A percentile compares a stretch with the other conserved stretches of the same genome.
Evolutionary conservation across 2,888 invertebrate genomes (phyloP).

Genomic region (Cataglyphis altisquamis): DNA sequence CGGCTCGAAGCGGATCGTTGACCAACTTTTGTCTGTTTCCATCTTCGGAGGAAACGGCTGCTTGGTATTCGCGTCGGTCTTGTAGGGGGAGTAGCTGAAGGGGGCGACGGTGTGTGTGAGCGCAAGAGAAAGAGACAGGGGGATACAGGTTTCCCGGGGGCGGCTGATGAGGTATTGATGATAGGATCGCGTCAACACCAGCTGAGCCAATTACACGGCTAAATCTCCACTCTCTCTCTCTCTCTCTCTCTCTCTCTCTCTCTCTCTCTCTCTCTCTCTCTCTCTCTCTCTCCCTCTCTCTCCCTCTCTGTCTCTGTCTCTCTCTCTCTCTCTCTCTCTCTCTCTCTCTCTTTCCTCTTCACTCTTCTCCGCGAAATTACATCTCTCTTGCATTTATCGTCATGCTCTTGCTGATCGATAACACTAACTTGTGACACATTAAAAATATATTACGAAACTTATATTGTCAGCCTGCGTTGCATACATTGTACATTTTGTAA

Average conservation of each 20-base stretch:
- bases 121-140: conserved; percentile 63
- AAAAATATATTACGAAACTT: background rate
- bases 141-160: conserved; percentile 85
- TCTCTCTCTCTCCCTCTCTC: background rate
- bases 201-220: conserved; percentile 89
- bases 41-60: conserved; percentile 63
- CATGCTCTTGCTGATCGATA: conserved; percentile 10
- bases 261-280: conserved; percentile 72
- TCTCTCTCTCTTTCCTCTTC: conserved; percentile 29
- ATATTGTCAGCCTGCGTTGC: background rate
- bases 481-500: background rate
- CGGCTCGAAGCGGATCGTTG: conserved; percentile 28
- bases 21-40: conserved; percentile 62
- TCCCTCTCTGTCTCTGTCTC: background rate
- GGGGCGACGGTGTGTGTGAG: conserved; percentile 39
- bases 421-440: background rate
- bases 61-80: conserved; percentile 72
- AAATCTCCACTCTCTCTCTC: conserved; percentile 83
- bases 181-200: conserved; percentile 89
- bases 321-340: conserved; percentile 72
- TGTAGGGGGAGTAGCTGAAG: conserved; percentile 46
- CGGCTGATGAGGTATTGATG: conserved; percentile 89
- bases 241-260: conserved; percentile 63
- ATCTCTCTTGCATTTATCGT: conserved; percentile 44
- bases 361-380: conserved; percentile 22